phyloP scores from a whole-genome alignment of 2,888 invertebrate genomes.

The Thyatira batis region DNA sequence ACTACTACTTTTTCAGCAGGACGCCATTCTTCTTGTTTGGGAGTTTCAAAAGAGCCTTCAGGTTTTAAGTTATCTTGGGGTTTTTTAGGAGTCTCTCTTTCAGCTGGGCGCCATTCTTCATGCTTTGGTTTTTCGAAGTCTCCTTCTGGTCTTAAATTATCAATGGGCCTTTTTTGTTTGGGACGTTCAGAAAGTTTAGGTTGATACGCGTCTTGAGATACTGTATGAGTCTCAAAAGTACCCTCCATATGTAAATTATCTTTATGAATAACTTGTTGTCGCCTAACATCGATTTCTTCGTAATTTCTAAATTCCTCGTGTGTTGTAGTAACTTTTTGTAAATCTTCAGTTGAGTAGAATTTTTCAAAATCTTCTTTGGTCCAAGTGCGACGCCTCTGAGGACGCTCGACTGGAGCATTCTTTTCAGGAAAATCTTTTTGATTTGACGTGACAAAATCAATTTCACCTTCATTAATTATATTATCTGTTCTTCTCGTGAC shows the following conservation, averaged over 20 bases:
- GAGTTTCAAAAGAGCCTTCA: conserved; percentile 81
- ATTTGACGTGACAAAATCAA: conserved; percentile 85
- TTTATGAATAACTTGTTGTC: conserved; percentile 59
- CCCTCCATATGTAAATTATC: conserved; percentile 81
- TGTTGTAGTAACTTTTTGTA: conserved; percentile 84
- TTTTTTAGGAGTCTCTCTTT: conserved; percentile 76
- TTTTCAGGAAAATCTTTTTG: conserved; percentile 85
- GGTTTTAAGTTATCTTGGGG: conserved; percentile 82
- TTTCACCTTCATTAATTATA: conserved; percentile 86
- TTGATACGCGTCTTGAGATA: conserved; percentile 60
- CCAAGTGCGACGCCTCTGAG: conserved; percentile 85
- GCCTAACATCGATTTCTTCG: conserved; percentile 80
- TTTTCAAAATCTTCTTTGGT: conserved; percentile 88
- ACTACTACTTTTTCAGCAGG: conserved; percentile 62
- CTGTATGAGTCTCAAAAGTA: conserved; percentile 73
- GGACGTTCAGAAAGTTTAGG: conserved; percentile 71
- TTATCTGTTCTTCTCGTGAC: conserved; percentile 85
- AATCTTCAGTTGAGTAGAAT: conserved; percentile 83
- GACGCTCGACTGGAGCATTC: conserved; percentile 79
- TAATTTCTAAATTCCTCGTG: conserved; percentile 86
- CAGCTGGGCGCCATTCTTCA: conserved; percentile 77
- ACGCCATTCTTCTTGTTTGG: conserved; percentile 62
- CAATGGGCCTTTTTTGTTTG: conserved; percentile 78
- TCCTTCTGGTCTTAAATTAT: conserved; percentile 83
- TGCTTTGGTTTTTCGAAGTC: conserved; percentile 67